Evolutionary conservation across 2,888 invertebrate species (phyloP).

Genomic region (Hermaeophaga mercurialis): DNA sequence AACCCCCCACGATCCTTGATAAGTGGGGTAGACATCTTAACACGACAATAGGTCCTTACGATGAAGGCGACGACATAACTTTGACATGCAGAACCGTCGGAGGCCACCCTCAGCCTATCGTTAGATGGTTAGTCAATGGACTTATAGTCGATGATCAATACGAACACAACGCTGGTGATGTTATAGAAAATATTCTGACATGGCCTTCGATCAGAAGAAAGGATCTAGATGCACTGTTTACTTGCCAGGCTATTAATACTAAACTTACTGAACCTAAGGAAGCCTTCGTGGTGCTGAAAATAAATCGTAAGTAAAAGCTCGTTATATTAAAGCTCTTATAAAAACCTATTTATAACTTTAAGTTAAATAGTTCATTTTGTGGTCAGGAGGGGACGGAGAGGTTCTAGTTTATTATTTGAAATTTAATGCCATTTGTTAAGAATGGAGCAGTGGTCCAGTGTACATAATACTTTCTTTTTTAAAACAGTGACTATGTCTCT

Average conservation of each 20-base stretch:
- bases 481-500: no score
- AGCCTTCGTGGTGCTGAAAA: constrained; percentile 73
- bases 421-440: no score
- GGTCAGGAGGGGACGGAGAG: no score
- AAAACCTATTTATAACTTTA: no score
- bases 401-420: no score
- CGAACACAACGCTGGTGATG: constrained; percentile 83
- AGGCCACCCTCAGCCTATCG: constrained; percentile 82
- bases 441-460: no score
- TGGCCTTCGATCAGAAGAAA: constrained; percentile 77
- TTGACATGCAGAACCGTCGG: constrained; percentile 87
- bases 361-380: no score
- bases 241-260: constrained; percentile 87
- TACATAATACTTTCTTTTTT: no score
- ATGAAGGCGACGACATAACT: constrained; percentile 83
- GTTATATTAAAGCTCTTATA: not conserved
- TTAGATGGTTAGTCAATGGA: constrained; percentile 80
- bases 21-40: constrained; percentile 83
- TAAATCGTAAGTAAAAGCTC: constrained; percentile 1
- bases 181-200: constrained; percentile 80
- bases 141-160: constrained; percentile 80
- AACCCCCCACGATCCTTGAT: constrained; percentile 83
- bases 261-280: constrained; percentile 80
- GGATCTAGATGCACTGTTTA: constrained; percentile 84
- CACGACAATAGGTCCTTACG: constrained; percentile 80